phyloP scores from a whole-genome alignment of 2,888 invertebrate species.

The Aethes cnicana region DNA sequence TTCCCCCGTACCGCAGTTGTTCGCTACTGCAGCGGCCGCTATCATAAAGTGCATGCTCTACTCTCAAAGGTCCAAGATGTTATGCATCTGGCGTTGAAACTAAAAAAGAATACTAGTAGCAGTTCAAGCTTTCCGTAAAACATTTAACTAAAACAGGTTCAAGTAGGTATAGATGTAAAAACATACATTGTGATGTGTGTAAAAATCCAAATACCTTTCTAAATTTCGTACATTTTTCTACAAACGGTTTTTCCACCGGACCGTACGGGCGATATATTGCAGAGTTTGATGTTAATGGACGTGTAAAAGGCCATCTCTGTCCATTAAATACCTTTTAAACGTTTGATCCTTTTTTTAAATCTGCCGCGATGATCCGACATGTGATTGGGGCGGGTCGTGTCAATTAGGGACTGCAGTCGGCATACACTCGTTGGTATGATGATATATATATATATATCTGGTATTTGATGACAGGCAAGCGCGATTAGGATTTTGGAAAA shows the following conservation, averaged over 20 bases:
- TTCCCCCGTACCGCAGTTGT: conserved; percentile 31
- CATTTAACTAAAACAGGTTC: too few relatives aligned
- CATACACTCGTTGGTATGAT: neutral
- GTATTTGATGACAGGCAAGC: too few relatives aligned
- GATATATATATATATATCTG: conserved; percentile 2
- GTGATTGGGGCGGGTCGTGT: conserved; percentile 63
- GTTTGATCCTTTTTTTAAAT: conserved; percentile 81
- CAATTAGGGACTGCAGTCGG: conserved; percentile 60
- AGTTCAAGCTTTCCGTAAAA: neutral
- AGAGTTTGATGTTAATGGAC: conserved; percentile 77
- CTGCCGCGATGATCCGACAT: conserved; percentile 71
- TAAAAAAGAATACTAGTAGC: conserved; percentile 1
- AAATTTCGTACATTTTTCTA: conserved; percentile 59
- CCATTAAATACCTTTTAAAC: conserved; percentile 82
- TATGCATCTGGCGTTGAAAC: conserved; percentile 20
- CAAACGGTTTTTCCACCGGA: conserved; percentile 51
- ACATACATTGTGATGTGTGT: too few relatives aligned
- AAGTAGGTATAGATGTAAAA: too few relatives aligned
- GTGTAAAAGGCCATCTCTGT: conserved; percentile 77
- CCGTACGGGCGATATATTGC: conserved; percentile 66
- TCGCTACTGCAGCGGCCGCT: conserved; percentile 24
- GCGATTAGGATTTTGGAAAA: too few relatives aligned
- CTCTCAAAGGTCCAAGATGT: conserved; percentile 24
- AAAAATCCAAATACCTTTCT: too few relatives aligned
- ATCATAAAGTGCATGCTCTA: conserved; percentile 34